Evolutionary conservation across 2,113 vertebrate genomes (phyloP), one percentile per base, ranked within the genome.

Genomic region (Dasyurus viverrinus): DNA sequence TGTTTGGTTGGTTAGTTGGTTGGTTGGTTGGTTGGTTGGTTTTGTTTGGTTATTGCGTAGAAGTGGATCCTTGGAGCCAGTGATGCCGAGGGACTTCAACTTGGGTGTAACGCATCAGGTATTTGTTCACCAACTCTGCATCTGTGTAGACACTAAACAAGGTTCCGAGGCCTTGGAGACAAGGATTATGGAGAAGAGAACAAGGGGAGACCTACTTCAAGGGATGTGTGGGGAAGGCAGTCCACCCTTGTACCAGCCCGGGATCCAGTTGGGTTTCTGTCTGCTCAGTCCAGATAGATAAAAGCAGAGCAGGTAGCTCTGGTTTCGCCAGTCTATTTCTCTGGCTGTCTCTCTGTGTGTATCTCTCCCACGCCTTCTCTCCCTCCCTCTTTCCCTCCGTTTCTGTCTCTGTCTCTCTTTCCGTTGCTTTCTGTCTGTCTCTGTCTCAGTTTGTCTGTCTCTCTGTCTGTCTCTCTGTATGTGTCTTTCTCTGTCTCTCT

Each of bases 71-170:
- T 76, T 14, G 57, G 60, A 76, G 36, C 60, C 60, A 6, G 27
- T n/a, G 60, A 19, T 19, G 60, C 30, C 36, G 10, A n/a, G 16
- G 60, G 36, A 36, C 36, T 84, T 42, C 36, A 22, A 84, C 60
- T 36, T 16, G 68, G n/a, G 22, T 7, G 14, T 16, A 84, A 42
- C 12, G 0, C 0, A 0, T 19, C 5, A 0, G 36, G 36, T n/a
- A 84, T 84, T 42, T 22, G 36, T n/a, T 76, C 68, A 19, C 68
- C 60, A n/a, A 12, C 60, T 76, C 60, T 76, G 4, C n/a, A n/a
- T n/a, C 68, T 1, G 68, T 22, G 68, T 84, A 42, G 68, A 84
- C 19, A 6, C 68, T 68, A 36, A 68, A 68, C 26, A 57, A 30
- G 55, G 26, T 30, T 57, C 9, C 11, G 12, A 14, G 57, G 57